These are phyloP conservation scores for Podarcis cretensis DNA, from an alignment of 2,113 vertebrate species.

Conservation along the genomic window DNA sequence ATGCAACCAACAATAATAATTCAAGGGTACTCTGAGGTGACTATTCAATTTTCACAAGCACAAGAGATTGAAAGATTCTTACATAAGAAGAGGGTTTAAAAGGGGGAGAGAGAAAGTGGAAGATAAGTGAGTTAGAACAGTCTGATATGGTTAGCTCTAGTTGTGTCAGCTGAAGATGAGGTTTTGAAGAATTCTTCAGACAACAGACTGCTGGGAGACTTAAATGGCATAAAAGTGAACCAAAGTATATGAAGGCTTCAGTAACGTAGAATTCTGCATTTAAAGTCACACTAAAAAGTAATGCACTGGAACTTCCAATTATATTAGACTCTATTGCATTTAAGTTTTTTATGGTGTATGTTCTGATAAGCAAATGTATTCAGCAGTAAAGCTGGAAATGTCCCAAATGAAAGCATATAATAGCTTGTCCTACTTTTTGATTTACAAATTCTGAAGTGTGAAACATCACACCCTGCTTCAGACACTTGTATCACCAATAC, in stretches of 20 bases:
- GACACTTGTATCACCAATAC: not conserved
- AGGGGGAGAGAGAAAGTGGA: too few relatives aligned
- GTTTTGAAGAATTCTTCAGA: too few relatives aligned
- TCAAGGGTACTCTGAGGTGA: too few relatives aligned
- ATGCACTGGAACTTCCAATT: not conserved
- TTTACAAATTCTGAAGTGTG: not conserved
- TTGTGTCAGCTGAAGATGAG: too few relatives aligned
- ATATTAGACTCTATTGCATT: constrained; percentile 15
- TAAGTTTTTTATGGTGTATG: not conserved
- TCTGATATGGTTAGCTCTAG: too few relatives aligned
- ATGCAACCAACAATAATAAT: too few relatives aligned
- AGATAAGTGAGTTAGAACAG: too few relatives aligned
- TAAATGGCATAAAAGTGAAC: not conserved
- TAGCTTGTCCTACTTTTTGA: constrained; percentile 10
- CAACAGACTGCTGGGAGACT: too few relatives aligned
- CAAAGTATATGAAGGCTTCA: not conserved
- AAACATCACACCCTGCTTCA: not conserved
- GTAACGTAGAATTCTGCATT: not conserved
- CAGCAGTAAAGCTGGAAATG: not conserved
- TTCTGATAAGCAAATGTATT: not conserved
- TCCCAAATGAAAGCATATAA: not conserved
- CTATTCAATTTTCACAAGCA: too few relatives aligned
- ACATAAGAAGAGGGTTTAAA: too few relatives aligned
- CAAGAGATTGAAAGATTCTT: too few relatives aligned
- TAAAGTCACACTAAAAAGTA: fast-evolving